These are phyloP conservation scores for Nephrotoma appendiculata DNA, from an alignment of 2,888 invertebrate genomes.

Conservation along the genomic window DNA sequence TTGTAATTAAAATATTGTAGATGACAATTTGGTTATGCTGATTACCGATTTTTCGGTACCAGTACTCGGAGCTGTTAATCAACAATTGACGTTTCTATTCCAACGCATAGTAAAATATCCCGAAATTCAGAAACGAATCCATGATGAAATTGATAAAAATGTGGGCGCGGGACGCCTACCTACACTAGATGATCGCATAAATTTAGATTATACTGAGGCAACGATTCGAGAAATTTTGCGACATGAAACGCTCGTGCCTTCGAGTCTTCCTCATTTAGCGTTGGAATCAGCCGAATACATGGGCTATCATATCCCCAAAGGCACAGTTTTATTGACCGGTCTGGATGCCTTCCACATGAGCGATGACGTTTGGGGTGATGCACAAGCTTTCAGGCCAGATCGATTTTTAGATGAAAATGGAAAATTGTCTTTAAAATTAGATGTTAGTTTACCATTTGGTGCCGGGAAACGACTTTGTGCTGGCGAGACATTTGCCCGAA, in stretches of 20 bases:
- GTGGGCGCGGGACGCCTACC: constrained; percentile 44
- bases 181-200: constrained; percentile 41
- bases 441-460: constrained; percentile 48
- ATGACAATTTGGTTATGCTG: constrained; percentile 41
- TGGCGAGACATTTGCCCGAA: constrained; percentile 55
- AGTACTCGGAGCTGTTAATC: constrained; percentile 37
- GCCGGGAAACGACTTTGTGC: constrained; percentile 52
- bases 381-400: constrained; percentile 49
- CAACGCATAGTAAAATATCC: constrained; percentile 40
- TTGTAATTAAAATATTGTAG: constrained; percentile 17
- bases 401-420: constrained; percentile 44
- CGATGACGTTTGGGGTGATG: constrained; percentile 45
- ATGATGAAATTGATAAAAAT: constrained; percentile 45
- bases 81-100: constrained; percentile 35
- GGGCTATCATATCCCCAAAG: constrained; percentile 43
- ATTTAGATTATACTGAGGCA: constrained; percentile 46
- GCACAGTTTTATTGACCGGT: constrained; percentile 39
- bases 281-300: constrained; percentile 10
- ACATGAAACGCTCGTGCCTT: constrained; percentile 43
- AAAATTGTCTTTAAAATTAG: constrained; percentile 37
- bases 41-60: constrained; percentile 48
- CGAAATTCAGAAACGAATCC: constrained; percentile 41
- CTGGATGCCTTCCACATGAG: constrained; percentile 41
- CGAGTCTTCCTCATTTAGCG: constrained; percentile 41
- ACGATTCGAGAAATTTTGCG: constrained; percentile 45